Evolutionary conservation across 2,888 invertebrate species (phyloP), one percentile per base, ranked within the genome.

Genomic region (Brenthis daphne): DNA sequence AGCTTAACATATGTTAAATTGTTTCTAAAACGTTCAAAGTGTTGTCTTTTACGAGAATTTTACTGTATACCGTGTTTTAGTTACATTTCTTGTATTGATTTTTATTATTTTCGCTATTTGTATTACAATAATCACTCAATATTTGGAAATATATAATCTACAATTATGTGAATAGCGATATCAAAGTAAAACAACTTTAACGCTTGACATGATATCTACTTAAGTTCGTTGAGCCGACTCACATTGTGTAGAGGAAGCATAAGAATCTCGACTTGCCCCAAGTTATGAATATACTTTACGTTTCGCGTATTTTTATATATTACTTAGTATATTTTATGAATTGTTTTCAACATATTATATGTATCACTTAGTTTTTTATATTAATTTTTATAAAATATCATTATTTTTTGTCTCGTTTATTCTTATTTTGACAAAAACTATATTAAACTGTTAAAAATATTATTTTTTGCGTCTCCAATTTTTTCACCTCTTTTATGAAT

Each of bases 161-260:
- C 29, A 53, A 20, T 37, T 37, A 43, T 37, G 50, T 50, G 20
- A 67, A 61, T 67, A 63, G 43, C 55, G 61, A 67, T 63, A 24
- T 43, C 50, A 56, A 61, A 61, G 50, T 29, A 61, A 66, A 66
- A 51, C 61, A 63, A 56, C 56, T 67, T 60, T 66, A 37, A 60
- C 58, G 58, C 66, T 66, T 66, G 48, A 47, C 47, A 61, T 57
- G 67, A 61, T 48, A 63, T 67, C 55, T 63, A 63, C 67, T 67
- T 63, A 61, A 63, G 29, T 56, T 67, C 53, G 66, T 56, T 61
- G 56, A 67, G 67, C 63, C 67, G 61, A 43, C 63, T 67, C 61
- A 29, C 56, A 16, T 24, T 43, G 51, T 51, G 63, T 29, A 16
- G 61, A 56, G 60, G 67, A 51, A 67, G 60, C 51, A 51, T 63